phyloP scores from a whole-genome alignment of 1,140 invertebrate genomes.

The Leptoteleia sp. region DNA sequence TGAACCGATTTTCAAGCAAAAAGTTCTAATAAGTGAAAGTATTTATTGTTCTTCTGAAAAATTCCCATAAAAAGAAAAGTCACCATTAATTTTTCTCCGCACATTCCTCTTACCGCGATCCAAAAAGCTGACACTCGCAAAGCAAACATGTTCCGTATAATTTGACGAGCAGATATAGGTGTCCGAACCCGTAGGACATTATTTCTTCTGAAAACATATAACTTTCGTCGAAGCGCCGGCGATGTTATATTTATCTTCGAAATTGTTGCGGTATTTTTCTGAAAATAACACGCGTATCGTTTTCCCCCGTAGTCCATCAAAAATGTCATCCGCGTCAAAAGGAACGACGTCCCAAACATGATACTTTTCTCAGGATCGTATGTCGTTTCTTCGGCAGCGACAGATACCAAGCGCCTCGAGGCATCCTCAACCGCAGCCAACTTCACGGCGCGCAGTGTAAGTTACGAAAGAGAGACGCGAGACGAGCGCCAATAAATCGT shows the following conservation, averaged over 20 bases:
- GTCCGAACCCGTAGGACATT: neutral
- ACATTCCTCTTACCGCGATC: no score
- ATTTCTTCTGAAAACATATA: constrained; percentile 13
- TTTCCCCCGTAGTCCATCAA: constrained; percentile 29
- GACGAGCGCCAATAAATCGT: constrained; percentile 37
- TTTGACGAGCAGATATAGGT: no score
- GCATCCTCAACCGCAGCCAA: constrained; percentile 35
- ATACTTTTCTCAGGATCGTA: constrained; percentile 44
- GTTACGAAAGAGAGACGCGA: constrained; percentile 25
- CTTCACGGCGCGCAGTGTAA: constrained; percentile 13
- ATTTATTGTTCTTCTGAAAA: no score
- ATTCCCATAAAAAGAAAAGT: no score
- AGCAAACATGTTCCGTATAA: no score
- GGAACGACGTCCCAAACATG: constrained; percentile 38
- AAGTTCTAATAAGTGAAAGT: no score
- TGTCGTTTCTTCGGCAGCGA: constrained; percentile 29
- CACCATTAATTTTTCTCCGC: no score
- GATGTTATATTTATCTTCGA: constrained; percentile 3
- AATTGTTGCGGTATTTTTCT: constrained; percentile 28
- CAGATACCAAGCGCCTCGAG: constrained; percentile 30
- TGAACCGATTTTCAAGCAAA: no score
- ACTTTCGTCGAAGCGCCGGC: neutral
- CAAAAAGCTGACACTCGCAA: no score
- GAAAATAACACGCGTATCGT: constrained; percentile 29
- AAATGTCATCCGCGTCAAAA: constrained; percentile 50